Conservation (phyloP, 1,140 invertebrate species). For the Mya arenaria region DNA sequence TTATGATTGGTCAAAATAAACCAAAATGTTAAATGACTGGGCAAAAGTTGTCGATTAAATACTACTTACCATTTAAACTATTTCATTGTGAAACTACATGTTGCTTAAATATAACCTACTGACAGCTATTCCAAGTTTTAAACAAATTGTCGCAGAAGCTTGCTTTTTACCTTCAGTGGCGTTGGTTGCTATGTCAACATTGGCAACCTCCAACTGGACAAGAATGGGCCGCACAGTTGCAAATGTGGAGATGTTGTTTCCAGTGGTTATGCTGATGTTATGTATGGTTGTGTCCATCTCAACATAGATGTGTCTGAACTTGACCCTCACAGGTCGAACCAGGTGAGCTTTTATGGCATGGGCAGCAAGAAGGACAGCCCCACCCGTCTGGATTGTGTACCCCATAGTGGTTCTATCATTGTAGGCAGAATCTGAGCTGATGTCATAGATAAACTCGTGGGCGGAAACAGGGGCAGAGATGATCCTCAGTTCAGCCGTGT, state of each 20-base stretch:
- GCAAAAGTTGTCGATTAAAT: background rate
- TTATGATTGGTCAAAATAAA: background rate
- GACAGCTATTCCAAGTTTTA: no score
- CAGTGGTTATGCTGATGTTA: slow-evolving; percentile 40
- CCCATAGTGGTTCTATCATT: slow-evolving; percentile 5
- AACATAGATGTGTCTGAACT: slow-evolving; percentile 52
- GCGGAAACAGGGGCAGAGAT: slow-evolving; percentile 18
- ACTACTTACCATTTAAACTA: background rate
- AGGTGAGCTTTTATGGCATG: slow-evolving; percentile 55
- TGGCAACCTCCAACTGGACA: slow-evolving; percentile 11
- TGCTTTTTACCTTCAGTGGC: background rate
- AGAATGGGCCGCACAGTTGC: background rate
- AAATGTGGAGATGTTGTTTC: slow-evolving; percentile 49
- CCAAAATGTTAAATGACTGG: background rate
- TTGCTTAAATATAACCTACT: no score
- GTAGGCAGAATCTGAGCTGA: slow-evolving; percentile 40
- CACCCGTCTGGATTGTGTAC: slow-evolving; percentile 19
- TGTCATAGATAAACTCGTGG: slow-evolving; percentile 57
- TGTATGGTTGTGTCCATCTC: background rate
- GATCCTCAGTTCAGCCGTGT: slow-evolving; percentile 26
- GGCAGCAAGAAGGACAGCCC: slow-evolving; percentile 22
- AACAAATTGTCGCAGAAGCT: background rate
- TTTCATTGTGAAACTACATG: no score
- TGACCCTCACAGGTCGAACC: slow-evolving; percentile 27
- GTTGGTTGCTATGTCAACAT: slow-evolving; percentile 10